Percentiles rank a stretch among this genome's conserved stretches.
Evolutionary conservation across 2,797 vertebrate genomes (phyloP).

Genomic region (Podargus strigoides): DNA sequence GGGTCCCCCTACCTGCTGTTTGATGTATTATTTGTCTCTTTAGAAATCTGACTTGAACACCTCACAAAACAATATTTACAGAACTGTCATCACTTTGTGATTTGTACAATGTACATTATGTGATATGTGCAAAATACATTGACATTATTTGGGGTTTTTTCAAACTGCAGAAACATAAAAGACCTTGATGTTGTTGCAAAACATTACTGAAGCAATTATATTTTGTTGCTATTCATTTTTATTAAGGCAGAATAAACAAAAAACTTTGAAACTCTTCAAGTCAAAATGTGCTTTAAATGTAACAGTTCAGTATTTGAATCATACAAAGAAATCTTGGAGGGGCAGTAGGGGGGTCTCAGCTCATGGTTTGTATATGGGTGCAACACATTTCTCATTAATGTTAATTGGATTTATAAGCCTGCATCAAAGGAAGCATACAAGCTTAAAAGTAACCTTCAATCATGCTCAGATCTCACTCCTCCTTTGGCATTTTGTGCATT

Average conservation of each 20-base stretch:
- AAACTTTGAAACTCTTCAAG: conserved; percentile 15
- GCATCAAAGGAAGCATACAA: conserved; percentile 8
- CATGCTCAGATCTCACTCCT: background rate
- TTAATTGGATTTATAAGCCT: conserved; percentile 39
- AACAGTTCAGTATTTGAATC: background rate
- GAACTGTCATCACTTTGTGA: conserved; percentile 41
- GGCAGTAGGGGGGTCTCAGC: background rate
- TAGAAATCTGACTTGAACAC: conserved; percentile 48
- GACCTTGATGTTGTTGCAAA: conserved; percentile 42
- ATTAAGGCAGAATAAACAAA: background rate
- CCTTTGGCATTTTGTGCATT: background rate
- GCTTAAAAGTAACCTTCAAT: conserved; percentile 12
- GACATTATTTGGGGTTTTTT: conserved; percentile 12
- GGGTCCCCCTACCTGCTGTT: background rate
- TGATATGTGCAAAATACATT: conserved; percentile 30
- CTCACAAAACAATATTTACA: conserved; percentile 51
- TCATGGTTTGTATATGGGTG: background rate
- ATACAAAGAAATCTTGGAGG: background rate
- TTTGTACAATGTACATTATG: conserved; percentile 24
- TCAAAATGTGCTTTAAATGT: background rate
- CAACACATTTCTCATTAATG: conserved; percentile 31
- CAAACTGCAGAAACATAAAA: conserved; percentile 48
- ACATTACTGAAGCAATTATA: conserved; percentile 57
- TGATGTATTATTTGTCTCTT: conserved; percentile 51
- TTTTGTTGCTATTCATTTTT: conserved; percentile 22